Evolutionary conservation across 1,140 invertebrate species (phyloP).

Genomic region (Holotrichia oblita): DNA sequence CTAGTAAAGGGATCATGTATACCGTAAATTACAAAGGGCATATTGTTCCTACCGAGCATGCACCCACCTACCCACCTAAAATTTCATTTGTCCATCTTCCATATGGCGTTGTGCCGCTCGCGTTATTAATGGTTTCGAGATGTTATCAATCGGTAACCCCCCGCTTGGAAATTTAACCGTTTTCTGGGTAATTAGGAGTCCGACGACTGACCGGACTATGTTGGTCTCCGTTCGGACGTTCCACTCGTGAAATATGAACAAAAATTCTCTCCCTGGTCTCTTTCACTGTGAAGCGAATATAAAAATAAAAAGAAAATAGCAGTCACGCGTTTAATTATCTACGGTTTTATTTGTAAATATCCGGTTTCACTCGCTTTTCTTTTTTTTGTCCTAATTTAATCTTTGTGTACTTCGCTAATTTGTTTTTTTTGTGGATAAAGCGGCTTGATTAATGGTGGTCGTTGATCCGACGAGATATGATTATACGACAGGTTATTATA

Average conservation of each 20-base stretch:
- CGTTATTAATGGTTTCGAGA: constrained; percentile 35
- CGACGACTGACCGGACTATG: background rate
- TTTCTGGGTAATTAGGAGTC: constrained; percentile 19
- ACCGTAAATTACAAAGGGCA: constrained; percentile 33
- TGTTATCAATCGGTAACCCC: constrained; percentile 29
- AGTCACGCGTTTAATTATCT: constrained; percentile 11
- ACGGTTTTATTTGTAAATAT: constrained; percentile 17
- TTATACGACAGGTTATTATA: background rate
- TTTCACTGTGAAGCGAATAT: too few species aligned
- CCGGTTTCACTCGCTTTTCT: background rate
- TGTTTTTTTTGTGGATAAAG: background rate
- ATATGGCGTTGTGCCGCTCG: constrained; percentile 5
- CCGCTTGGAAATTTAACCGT: constrained; percentile 24
- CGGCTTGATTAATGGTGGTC: background rate
- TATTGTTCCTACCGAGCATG: constrained; percentile 11
- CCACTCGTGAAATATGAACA: constrained; percentile 10
- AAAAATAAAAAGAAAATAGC: background rate
- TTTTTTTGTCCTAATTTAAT: constrained; percentile 3
- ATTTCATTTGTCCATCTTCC: constrained; percentile 36
- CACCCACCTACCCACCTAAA: background rate
- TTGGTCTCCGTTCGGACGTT: background rate
- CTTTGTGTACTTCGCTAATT: background rate
- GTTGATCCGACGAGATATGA: background rate
- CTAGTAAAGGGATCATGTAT: constrained; percentile 26
- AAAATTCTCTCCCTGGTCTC: background rate